Base-by-base conservation (phyloP, 2,113 vertebrate genomes). In the Phocoena sinus region DNA sequence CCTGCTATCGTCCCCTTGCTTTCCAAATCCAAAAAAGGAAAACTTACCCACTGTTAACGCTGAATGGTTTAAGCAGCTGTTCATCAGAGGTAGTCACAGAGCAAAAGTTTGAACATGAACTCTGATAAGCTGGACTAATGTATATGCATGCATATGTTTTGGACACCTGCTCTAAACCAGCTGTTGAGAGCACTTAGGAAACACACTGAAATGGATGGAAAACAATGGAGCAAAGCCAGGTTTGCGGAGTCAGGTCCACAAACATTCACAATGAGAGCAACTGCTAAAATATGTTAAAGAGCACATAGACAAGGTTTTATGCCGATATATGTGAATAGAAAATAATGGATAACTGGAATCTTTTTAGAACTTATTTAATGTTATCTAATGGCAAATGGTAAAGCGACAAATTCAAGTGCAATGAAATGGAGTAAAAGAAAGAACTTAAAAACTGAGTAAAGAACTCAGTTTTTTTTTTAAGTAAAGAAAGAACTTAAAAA, bases 161-260 rank as follows among this genome's bases (percentile, higher is more conserved):
- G 74, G 98, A 98, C 97, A 98, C 97, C 97, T 90, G 95, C 97
- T 98, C 97, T 93, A 97, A 98, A 97, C 97, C 98, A 98, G 98
- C 98, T 99, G 98, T 98, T 98, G 97, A 83, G 94, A 98, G 94
- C 82, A 74, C 73, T 89, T 44, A 68, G 77, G 82, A 98, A 98
- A 98, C 92, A 97, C 25, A 89, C 62, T 25, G 80, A 88, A 98
- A 97, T 11, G 94, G 89, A 60, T 96, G 91, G 63, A 85, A 98
- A 97, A 95, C 86, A 0, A 84, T 74, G 95, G 98, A 99, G 74
- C 12, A 0, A 23, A 98, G 98, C 98, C 98, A 98, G 98, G 68
- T 41, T 26, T 26, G 76, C 15, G 31, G 93, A 98, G 60, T 91
- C 90, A 96, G 95, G 98, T 87, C 96, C 91, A 97, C 95, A 96